These are phyloP conservation scores for Diplosoma virens DNA, from an alignment of 23 tunicate genomes.

Conservation along the genomic window DNA sequence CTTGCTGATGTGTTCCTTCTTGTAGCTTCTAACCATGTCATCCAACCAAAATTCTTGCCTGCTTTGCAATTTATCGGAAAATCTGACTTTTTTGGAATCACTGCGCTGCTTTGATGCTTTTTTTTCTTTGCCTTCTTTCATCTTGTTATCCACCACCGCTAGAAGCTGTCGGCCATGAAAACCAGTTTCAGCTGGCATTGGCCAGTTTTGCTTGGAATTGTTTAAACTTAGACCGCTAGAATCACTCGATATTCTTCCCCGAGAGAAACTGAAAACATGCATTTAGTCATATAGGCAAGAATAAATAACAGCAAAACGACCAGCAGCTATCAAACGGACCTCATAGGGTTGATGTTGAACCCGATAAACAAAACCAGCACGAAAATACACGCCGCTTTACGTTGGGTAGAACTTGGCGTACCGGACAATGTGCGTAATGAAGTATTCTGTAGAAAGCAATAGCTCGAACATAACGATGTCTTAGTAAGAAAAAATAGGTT, in stretches of 20 bases:
- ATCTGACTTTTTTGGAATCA: not conserved
- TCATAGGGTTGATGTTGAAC: conserved; percentile 42
- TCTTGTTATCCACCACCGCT: conserved; percentile 41
- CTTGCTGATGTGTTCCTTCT: conserved; percentile 56
- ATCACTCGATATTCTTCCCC: not conserved
- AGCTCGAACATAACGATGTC: too few relatives aligned
- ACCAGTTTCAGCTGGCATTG: conserved; percentile 26
- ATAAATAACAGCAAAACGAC: not conserved
- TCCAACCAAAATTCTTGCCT: conserved; percentile 56
- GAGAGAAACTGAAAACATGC: not conserved
- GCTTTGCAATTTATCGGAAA: not conserved
- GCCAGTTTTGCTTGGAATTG: conserved; percentile 28
- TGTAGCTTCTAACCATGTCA: conserved; percentile 59
- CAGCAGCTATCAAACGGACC: not conserved
- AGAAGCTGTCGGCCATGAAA: conserved; percentile 51
- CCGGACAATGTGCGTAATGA: conserved; percentile 23
- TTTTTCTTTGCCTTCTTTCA: not conserved
- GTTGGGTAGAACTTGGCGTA: conserved; percentile 11
- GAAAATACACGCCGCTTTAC: conserved; percentile 62
- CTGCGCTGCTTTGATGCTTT: not conserved
- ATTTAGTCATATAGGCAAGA: not conserved
- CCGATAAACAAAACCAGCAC: conserved; percentile 69
- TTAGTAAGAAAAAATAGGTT: too few relatives aligned
- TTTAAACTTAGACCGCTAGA: too few relatives aligned
- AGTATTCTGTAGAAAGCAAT: too few relatives aligned